These are phyloP conservation scores for Ciconia maguari DNA, from an alignment of 2,113 vertebrate species.

Conservation along the genomic window DNA sequence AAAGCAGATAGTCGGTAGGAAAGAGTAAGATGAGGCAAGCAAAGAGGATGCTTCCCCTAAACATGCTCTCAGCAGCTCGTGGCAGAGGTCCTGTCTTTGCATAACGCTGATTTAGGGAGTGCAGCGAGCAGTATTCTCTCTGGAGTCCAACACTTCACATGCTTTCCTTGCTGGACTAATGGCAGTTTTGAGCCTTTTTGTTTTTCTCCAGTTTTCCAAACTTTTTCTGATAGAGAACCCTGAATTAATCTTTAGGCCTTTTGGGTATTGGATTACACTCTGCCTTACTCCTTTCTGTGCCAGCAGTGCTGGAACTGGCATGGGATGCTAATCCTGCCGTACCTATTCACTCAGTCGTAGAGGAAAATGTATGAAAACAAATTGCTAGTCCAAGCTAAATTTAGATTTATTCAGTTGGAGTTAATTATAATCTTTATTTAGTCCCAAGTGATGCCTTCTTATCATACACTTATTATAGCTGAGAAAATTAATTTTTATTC, in stretches of 20 bases:
- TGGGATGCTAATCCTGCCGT: slow-evolving; percentile 32
- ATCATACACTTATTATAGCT: slow-evolving; percentile 77
- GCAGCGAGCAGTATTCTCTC: not conserved
- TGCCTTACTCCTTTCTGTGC: not conserved
- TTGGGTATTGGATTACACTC: slow-evolving; percentile 40
- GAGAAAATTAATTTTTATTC: slow-evolving; percentile 84
- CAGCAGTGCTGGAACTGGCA: slow-evolving; percentile 23
- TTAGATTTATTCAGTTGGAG: slow-evolving; percentile 79
- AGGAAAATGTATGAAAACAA: slow-evolving; percentile 62
- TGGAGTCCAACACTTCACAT: not conserved
- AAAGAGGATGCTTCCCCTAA: not conserved
- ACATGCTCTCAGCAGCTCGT: not conserved
- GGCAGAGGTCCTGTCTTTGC: not conserved
- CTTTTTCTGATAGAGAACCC: slow-evolving; percentile 31
- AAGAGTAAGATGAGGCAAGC: not conserved
- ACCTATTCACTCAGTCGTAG: slow-evolving; percentile 29
- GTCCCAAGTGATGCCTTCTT: slow-evolving; percentile 77
- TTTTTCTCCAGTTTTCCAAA: not conserved
- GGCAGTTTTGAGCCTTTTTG: not conserved
- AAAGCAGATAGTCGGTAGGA: not conserved
- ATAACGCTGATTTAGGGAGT: not conserved
- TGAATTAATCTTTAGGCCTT: slow-evolving; percentile 41
- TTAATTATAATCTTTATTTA: slow-evolving; percentile 84
- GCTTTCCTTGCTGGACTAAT: not conserved
- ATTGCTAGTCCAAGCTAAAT: slow-evolving; percentile 71